A percentile compares a stretch with the other conserved stretches of the same genome.
phyloP scores from a whole-genome alignment of 2,113 vertebrate species.

The Ochotona curzoniae region DNA sequence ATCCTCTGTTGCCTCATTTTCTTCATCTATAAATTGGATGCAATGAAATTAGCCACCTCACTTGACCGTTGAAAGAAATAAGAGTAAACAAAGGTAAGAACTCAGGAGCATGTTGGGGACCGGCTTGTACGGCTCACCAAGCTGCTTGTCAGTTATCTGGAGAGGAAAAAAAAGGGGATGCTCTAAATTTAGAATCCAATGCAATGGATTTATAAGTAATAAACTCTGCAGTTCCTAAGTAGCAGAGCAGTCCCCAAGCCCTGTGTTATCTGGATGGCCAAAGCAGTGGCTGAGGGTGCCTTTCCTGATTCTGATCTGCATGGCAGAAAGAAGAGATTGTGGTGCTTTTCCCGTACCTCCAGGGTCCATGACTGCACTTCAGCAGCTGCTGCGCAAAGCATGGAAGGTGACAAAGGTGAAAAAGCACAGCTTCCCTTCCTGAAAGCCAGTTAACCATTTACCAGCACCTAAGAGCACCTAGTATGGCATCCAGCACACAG shows the following conservation, averaged over 20 bases:
- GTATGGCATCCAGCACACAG: neutral
- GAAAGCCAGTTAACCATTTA: constrained; percentile 60
- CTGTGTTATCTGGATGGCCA: constrained; percentile 15
- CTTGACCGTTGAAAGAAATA: constrained; percentile 24
- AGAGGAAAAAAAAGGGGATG: neutral
- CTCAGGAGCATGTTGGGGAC: neutral
- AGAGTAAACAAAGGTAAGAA: constrained; percentile 23
- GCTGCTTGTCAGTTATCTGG: neutral
- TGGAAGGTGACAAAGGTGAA: constrained; percentile 46
- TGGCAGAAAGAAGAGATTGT: neutral
- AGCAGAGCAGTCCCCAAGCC: neutral
- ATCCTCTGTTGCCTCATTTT: neutral
- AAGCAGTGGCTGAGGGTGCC: neutral
- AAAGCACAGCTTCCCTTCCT: neutral
- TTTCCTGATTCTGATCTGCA: neutral
- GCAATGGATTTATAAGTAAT: constrained; percentile 9
- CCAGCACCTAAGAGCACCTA: constrained; percentile 40
- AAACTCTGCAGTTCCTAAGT: neutral
- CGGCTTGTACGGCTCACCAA: neutral
- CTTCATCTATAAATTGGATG: constrained; percentile 11
- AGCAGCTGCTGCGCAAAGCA: constrained; percentile 41
- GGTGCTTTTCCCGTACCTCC: neutral
- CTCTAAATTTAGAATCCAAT: constrained; percentile 37
- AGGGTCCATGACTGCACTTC: constrained; percentile 26
- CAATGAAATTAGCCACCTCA: neutral